Evolutionary conservation across 1,140 invertebrate genomes (phyloP).

Genomic region (Mycetomoellerius zeteki): DNA sequence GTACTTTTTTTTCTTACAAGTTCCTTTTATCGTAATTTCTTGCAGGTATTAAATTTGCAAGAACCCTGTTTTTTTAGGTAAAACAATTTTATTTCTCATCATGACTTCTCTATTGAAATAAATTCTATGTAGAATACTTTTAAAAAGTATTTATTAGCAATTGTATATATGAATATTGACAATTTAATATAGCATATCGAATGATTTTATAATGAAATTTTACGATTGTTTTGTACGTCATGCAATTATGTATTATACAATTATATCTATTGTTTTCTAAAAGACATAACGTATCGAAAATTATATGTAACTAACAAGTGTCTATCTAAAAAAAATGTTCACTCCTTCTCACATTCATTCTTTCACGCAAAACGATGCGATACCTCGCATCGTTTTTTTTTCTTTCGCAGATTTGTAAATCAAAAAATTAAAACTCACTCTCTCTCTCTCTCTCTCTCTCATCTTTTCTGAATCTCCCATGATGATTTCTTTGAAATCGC

Average conservation of each 20-base stretch:
- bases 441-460: no score
- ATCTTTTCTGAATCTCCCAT: neutral
- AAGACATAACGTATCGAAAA: constrained; percentile 68
- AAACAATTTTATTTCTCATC: neutral
- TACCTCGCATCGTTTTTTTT: neutral
- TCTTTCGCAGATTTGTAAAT: constrained; percentile 8
- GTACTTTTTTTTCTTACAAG: no score
- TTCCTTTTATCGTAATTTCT: neutral
- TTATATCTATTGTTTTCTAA: constrained; percentile 53
- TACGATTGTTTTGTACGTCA: constrained; percentile 62
- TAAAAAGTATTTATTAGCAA: constrained; percentile 70
- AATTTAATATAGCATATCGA: constrained; percentile 63
- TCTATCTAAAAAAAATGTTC: constrained; percentile 52
- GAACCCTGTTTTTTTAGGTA: neutral
- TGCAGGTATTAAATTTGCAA: neutral
- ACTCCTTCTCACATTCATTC: neutral
- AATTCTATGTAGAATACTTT: neutral
- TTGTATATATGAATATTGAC: constrained; percentile 65
- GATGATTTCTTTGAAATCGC: neutral
- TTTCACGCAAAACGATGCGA: neutral
- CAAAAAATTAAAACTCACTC: neutral
- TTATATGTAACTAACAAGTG: constrained; percentile 60
- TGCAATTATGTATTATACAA: constrained; percentile 57
- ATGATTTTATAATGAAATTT: constrained; percentile 50
- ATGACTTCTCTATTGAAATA: neutral